Base-by-base conservation (phyloP, 30 jellyfish, hydroid and myxozoan species). In the Hydractinia symbiolongicarpus region DNA sequence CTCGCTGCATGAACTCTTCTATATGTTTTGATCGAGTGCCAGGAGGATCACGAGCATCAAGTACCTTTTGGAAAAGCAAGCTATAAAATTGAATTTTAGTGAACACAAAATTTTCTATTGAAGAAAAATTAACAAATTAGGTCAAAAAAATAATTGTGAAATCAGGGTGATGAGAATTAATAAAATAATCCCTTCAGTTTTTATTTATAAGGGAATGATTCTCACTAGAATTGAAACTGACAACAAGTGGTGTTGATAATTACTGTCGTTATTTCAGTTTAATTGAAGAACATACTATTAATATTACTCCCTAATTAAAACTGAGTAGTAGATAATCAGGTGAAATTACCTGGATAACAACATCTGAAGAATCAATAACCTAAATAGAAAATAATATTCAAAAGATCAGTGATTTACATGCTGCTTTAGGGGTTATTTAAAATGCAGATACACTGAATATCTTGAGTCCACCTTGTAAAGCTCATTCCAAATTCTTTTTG, bases 1-100 rank as follows among this genome's bases (percentile, higher is more conserved):
- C 97, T 7, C 77, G 80, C 66, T 75, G 84, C 89, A 94, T 53
- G 54, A 84, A 94, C 40, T 74, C 82, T 81, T 94, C 99, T 50
- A 94, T 94, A 72, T 94, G 97, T 40, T 70, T 88, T 58, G 97
- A 94, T 14, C 99, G 86, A 11, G 99, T 94, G 21, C 99, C 99
- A 95, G 77, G 85, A 5, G 99, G 99, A 86, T 94, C 99, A 14
- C 99, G 88, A 44, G 99, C 99, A 89, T 94, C 99, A 51, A 94
- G 86, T 6, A 94, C 99, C 97, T 94, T 30, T 30, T 30, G 44
- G 2, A 2, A 30, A 30, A 30, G 44, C 44, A 30, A 30, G 44
- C 44, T 30, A 30, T 30, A 30, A 30, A 30, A 30, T 30, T 1
- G 44, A 30, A 30, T 30, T 30, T 30, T 30, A 30, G 44, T 30